Conservation (phyloP, 35 echinoderm and acorn worm species). For the Heliocidaris tuberculata region DNA sequence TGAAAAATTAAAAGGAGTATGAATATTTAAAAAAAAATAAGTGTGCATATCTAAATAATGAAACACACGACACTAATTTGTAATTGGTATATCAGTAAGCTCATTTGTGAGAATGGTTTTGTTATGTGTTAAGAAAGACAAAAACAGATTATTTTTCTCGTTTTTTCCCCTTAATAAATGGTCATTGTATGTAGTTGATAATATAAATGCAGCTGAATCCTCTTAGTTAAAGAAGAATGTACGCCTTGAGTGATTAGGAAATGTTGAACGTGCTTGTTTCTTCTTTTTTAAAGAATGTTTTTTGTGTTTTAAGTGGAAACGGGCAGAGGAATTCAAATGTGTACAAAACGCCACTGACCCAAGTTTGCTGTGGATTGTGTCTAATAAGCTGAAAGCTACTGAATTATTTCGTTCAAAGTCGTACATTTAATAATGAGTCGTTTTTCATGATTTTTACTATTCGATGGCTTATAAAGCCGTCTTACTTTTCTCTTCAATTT, state of each 20-base stretch:
- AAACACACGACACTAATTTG: not conserved
- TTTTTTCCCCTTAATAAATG: not conserved
- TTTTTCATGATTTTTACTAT: not conserved
- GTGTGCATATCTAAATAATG: not conserved
- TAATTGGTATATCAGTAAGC: not conserved
- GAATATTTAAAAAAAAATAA: not conserved
- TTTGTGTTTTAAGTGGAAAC: constrained; percentile 19
- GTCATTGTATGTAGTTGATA: constrained; percentile 30
- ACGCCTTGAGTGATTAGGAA: constrained; percentile 23
- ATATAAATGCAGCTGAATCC: constrained; percentile 33
- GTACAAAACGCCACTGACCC: not conserved
- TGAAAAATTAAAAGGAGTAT: not conserved
- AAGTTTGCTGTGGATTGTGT: constrained; percentile 38
- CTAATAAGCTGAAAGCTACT: not conserved
- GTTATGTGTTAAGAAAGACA: not conserved
- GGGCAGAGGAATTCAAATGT: not conserved
- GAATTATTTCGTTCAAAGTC: constrained; percentile 4
- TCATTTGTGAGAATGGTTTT: not conserved
- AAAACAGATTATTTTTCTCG: not conserved
- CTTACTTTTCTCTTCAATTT: not conserved
- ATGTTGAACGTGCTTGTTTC: constrained; percentile 3
- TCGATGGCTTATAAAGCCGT: not conserved
- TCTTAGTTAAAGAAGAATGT: constrained; percentile 29
- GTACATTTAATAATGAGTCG: not conserved
- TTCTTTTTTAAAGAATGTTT: constrained; percentile 16